Conservation (phyloP, 2,797 vertebrate genomes). For the Acanthis flammea region DNA sequence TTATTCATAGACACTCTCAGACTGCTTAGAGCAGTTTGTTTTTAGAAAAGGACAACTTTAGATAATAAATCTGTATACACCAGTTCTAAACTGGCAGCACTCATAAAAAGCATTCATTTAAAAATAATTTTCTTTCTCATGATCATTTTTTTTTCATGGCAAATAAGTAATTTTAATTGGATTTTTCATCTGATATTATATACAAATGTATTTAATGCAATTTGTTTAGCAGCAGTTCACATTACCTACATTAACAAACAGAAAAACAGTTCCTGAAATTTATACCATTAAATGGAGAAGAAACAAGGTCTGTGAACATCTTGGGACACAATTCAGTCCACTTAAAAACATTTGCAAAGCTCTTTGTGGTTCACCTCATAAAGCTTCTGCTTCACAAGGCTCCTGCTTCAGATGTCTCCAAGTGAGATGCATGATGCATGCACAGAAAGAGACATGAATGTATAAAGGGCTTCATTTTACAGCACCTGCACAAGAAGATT, state of each 20-base stretch:
- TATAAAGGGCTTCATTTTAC: not conserved
- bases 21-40: not conserved
- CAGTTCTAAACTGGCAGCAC: not conserved
- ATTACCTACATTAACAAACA: not conserved
- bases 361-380: conserved; percentile 31
- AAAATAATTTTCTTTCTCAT: not conserved
- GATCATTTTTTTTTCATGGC: not conserved
- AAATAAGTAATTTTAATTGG: not conserved
- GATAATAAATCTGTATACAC: not conserved
- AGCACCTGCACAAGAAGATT: not conserved
- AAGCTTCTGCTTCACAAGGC: not conserved
- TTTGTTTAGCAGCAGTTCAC: not conserved
- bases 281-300: not conserved
- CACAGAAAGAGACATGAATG: not conserved
- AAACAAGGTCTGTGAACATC: not conserved
- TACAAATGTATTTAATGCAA: not conserved
- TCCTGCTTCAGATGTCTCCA: not conserved
- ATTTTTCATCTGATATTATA: not conserved
- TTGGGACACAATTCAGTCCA: not conserved
- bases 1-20: not conserved
- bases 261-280: not conserved
- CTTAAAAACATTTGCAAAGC: conserved; percentile 17
- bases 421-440: not conserved
- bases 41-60: not conserved
- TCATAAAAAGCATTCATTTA: not conserved